Evolutionary conservation across 1,140 invertebrate species (phyloP).

Genomic region (Heliconius nattereri): DNA sequence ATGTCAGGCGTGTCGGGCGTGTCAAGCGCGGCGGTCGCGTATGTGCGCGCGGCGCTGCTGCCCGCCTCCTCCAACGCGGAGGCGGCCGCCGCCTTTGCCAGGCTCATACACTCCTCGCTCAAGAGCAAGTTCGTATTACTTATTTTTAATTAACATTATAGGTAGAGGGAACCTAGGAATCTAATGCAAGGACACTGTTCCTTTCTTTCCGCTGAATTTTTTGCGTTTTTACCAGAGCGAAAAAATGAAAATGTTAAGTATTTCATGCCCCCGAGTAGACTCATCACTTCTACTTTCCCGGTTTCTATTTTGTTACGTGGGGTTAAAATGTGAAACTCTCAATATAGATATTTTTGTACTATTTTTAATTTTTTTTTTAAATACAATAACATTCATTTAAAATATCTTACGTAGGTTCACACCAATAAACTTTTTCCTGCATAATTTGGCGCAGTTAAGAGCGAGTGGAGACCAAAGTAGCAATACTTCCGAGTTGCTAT

Average conservation of each 20-base stretch:
- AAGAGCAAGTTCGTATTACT: slow-evolving; percentile 81
- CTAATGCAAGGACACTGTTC: too few species aligned
- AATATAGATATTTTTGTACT: too few species aligned
- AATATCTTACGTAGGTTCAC: slow-evolving; percentile 86
- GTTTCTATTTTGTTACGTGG: too few species aligned
- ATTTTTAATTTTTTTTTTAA: too few species aligned
- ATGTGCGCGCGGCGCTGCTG: slow-evolving; percentile 94
- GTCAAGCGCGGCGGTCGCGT: slow-evolving; percentile 93
- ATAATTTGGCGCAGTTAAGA: slow-evolving; percentile 96
- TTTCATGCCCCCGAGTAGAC: too few species aligned
- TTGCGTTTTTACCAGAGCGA: too few species aligned
- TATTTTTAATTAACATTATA: too few species aligned
- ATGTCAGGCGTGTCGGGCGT: slow-evolving; percentile 97
- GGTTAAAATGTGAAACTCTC: too few species aligned
- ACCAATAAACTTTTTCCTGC: slow-evolving; percentile 98
- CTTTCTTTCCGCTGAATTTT: too few species aligned
- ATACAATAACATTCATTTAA: background rate
- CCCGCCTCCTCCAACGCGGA: slow-evolving; percentile 95
- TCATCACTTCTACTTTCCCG: too few species aligned
- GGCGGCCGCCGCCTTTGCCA: slow-evolving; percentile 95
- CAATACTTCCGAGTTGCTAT: slow-evolving; percentile 87
- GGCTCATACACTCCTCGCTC: slow-evolving; percentile 94
- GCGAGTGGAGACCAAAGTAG: slow-evolving; percentile 93
- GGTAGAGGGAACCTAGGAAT: too few species aligned
- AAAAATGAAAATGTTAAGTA: too few species aligned